Conservation (phyloP, 2,113 vertebrate species). For the Apteryx owenii region DNA sequence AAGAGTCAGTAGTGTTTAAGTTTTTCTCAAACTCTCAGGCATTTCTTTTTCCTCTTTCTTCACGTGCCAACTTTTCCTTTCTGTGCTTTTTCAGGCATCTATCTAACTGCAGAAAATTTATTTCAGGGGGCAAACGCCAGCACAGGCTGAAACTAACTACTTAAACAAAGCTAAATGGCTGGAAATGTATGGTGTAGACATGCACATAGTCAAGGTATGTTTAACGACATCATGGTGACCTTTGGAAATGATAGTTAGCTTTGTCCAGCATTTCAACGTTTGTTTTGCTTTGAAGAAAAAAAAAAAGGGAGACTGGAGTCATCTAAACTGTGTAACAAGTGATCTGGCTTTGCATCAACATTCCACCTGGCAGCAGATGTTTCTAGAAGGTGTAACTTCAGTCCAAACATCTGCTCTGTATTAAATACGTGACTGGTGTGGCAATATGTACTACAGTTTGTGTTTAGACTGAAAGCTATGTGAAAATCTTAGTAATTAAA, state of each 20-base stretch:
- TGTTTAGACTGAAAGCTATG: neutral
- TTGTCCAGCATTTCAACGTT: neutral
- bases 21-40: neutral
- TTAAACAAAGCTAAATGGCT: conserved; percentile 99
- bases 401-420: neutral
- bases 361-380: neutral
- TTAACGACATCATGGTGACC: neutral
- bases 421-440: neutral
- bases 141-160: conserved; percentile 98
- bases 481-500: neutral
- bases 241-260: neutral
- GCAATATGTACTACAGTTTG: neutral
- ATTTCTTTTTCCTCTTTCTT: neutral
- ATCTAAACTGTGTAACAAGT: neutral
- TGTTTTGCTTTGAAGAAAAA: neutral
- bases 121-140: conserved; percentile 92
- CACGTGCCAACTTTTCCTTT: neutral
- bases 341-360: neutral
- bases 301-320: neutral
- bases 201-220: conserved; percentile 97
- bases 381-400: neutral
- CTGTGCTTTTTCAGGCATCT: neutral
- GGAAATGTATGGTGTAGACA: conserved; percentile 99
- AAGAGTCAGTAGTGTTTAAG: neutral
- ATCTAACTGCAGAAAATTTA: conserved; percentile 21